Evolutionary conservation across 2,888 invertebrate species (phyloP).

Genomic region (Pyrrhia umbra): DNA sequence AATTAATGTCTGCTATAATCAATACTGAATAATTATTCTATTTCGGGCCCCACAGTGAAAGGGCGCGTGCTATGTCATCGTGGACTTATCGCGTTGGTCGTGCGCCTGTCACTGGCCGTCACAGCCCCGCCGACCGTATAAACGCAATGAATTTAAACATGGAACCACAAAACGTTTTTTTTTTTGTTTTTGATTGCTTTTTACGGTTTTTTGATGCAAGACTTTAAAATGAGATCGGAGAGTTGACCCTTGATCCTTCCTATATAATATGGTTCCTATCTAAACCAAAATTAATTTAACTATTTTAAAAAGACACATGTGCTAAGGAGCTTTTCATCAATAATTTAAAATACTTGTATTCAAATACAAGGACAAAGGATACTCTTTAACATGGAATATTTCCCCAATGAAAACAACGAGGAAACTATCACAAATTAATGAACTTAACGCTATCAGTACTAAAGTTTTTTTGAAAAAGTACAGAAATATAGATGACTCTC

Average conservation of each 20-base stretch:
- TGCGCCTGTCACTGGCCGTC: conserved; percentile 77
- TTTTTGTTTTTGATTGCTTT: conserved; percentile 40
- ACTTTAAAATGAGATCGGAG: background rate
- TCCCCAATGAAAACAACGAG: too few relatives aligned
- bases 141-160: conserved; percentile 61
- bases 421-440: too few relatives aligned
- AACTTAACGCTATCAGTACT: too few relatives aligned
- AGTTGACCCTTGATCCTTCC: background rate
- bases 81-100: conserved; percentile 74
- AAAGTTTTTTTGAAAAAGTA: background rate
- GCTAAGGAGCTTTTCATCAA: too few relatives aligned
- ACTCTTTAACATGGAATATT: too few relatives aligned
- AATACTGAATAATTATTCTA: conserved; percentile 65
- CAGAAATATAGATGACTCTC: background rate
- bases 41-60: conserved; percentile 64
- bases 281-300: too few relatives aligned
- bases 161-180: conserved; percentile 47
- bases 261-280: background rate
- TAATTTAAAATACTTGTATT: too few relatives aligned
- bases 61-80: conserved; percentile 77
- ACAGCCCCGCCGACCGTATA: conserved; percentile 65
- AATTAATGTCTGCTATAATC: conserved; percentile 52
- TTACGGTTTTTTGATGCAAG: background rate
- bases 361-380: too few relatives aligned
- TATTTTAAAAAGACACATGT: too few relatives aligned